phyloP scores from a whole-genome alignment of 2,888 invertebrate species.

The Monochamus alternatus region DNA sequence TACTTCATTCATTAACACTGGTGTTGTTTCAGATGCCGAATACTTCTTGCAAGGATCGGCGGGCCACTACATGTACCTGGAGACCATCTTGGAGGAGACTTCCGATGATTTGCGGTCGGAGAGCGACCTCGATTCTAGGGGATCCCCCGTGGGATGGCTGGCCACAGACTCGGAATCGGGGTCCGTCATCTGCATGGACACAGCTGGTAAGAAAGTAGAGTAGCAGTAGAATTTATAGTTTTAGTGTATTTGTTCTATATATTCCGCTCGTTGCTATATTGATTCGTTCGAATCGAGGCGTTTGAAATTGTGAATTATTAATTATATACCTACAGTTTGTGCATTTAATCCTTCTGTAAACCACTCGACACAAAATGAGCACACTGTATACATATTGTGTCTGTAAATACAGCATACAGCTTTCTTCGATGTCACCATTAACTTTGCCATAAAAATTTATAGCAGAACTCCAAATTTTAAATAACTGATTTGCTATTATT shows the following conservation, averaged over 20 bases:
- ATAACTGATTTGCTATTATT: no score
- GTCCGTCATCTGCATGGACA: slow-evolving; percentile 83
- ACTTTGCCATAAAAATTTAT: no score
- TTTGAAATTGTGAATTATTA: not conserved
- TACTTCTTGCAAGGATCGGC: slow-evolving; percentile 67
- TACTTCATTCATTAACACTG: not conserved
- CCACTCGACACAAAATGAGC: no score
- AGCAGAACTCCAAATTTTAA: no score
- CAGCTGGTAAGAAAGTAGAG: slow-evolving; percentile 63
- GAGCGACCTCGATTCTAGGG: slow-evolving; percentile 72
- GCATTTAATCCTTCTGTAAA: no score
- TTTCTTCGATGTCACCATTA: no score
- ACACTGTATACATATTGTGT: no score
- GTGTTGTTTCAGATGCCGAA: slow-evolving; percentile 69
- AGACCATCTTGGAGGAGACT: slow-evolving; percentile 92
- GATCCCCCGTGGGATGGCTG: slow-evolving; percentile 71
- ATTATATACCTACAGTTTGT: no score
- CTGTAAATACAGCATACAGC: no score
- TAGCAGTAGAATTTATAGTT: no score
- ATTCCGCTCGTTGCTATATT: no score
- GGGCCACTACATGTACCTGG: slow-evolving; percentile 80
- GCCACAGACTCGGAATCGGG: slow-evolving; percentile 85
- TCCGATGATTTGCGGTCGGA: slow-evolving; percentile 88
- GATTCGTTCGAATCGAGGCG: not conserved
- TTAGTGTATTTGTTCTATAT: no score